A percentile compares a stretch with the other conserved stretches of the same genome.
Evolutionary conservation across 2,797 vertebrate genomes (phyloP).

Genomic region (Rhyacichthys aspro): DNA sequence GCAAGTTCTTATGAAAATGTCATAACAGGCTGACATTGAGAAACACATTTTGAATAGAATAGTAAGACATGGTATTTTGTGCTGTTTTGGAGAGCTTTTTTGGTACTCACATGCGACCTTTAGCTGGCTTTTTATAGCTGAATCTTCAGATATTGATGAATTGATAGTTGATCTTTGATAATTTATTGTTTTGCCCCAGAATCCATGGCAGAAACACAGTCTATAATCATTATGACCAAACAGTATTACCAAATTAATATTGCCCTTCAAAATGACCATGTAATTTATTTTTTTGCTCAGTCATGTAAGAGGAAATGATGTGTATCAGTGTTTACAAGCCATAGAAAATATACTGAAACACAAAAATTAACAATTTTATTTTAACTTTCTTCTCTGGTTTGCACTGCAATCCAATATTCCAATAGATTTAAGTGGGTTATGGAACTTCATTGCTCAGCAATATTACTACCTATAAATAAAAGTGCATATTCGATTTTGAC

Average conservation of each 20-base stretch:
- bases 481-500: slow-evolving; percentile 14
- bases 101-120: slow-evolving; percentile 16
- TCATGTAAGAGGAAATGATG: too few relatives aligned
- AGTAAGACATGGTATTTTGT: slow-evolving; percentile 40
- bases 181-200: slow-evolving; percentile 54
- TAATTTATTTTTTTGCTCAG: too few relatives aligned
- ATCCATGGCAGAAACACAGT: slow-evolving; percentile 8
- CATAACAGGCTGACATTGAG: slow-evolving; percentile 41
- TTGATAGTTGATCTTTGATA: slow-evolving; percentile 30
- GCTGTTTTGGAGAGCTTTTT: slow-evolving; percentile 31
- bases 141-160: too few relatives aligned
- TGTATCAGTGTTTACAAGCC: slow-evolving; percentile 47
- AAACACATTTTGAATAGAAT: slow-evolving; percentile 34
- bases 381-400: slow-evolving; percentile 30
- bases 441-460: slow-evolving; percentile 32
- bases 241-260: slow-evolving; percentile 30
- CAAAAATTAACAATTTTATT: slow-evolving; percentile 30
- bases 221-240: slow-evolving; percentile 18
- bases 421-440: slow-evolving; percentile 15
- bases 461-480: slow-evolving; percentile 24
- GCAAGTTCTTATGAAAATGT: slow-evolving; percentile 20
- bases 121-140: too few relatives aligned
- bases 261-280: slow-evolving; percentile 16
- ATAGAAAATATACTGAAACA: slow-evolving; percentile 42
- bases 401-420: slow-evolving; percentile 36